Conservation (phyloP, 1,140 invertebrate species). For the Bombus superbus region DNA sequence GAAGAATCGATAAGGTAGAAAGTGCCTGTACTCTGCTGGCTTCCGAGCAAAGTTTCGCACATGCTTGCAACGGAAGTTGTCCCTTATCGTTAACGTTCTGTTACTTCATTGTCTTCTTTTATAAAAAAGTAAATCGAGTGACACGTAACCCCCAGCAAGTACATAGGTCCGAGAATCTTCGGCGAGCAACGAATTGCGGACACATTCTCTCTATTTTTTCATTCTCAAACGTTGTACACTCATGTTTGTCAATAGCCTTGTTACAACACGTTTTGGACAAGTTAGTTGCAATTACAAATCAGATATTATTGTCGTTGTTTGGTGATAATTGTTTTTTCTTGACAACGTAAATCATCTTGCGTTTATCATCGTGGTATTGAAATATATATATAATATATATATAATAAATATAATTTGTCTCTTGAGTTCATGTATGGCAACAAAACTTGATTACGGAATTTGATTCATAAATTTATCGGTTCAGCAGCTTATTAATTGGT, state of each 20-base stretch:
- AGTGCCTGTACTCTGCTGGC: conserved; percentile 21
- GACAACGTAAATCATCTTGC: neutral
- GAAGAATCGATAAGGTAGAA: conserved; percentile 58
- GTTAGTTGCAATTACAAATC: neutral
- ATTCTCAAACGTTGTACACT: neutral
- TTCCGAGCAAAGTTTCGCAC: conserved; percentile 16
- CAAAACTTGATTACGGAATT: neutral
- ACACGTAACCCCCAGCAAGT: neutral
- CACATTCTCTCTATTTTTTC: neutral
- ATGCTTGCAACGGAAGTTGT: conserved; percentile 9
- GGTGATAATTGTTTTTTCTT: neutral
- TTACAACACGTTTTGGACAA: neutral
- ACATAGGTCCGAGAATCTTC: neutral
- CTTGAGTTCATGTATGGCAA: neutral
- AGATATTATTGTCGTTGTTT: neutral
- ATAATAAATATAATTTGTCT: too few relatives aligned
- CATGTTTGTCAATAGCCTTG: neutral
- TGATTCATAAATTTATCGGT: too few relatives aligned
- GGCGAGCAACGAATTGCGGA: neutral
- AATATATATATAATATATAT: too few relatives aligned
- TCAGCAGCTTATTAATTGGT: too few relatives aligned
- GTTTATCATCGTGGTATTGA: neutral
- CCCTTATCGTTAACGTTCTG: neutral
- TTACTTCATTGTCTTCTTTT: neutral
- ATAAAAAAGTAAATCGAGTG: neutral